A percentile compares a stretch with the other conserved stretches of the same genome.
These are phyloP conservation scores for Paradisaea rubra DNA, from an alignment of 2,113 vertebrate species.

Conservation along the genomic window DNA sequence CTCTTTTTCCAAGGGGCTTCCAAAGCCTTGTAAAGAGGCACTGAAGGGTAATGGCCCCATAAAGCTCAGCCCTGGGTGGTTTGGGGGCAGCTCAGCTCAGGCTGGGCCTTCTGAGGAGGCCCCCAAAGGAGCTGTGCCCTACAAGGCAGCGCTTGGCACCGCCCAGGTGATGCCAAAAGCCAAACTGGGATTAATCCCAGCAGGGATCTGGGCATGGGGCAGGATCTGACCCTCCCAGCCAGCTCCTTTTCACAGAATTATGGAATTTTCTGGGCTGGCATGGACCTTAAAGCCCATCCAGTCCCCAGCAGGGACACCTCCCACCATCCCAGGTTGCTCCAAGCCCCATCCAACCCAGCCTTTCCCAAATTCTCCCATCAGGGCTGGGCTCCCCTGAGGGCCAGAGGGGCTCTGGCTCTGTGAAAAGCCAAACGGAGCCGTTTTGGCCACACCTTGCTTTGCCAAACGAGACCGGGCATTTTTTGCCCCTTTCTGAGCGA, in stretches of 20 bases:
- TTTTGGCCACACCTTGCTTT: neutral
- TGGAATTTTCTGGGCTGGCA: neutral
- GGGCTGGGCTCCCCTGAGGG: neutral
- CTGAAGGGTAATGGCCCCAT: neutral
- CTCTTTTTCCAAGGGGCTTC: neutral
- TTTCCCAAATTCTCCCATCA: accelerated
- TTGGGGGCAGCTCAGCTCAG: neutral
- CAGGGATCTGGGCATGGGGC: neutral
- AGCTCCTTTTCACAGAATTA: too few relatives aligned
- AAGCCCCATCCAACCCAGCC: neutral
- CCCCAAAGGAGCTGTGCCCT: neutral
- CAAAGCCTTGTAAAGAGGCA: neutral
- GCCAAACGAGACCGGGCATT: neutral
- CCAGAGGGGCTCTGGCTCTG: neutral
- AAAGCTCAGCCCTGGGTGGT: neutral
- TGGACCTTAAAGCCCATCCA: neutral
- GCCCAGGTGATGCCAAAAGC: neutral
- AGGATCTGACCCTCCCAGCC: neutral
- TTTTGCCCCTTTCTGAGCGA: neutral
- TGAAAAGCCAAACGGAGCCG: accelerated
- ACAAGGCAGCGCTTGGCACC: neutral
- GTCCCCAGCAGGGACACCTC: neutral
- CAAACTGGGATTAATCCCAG: neutral
- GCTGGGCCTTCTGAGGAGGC: accelerated
- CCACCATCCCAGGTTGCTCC: neutral